These are phyloP conservation scores for Bettongia penicillata DNA, from an alignment of 2,113 vertebrate genomes.

Conservation along the genomic window DNA sequence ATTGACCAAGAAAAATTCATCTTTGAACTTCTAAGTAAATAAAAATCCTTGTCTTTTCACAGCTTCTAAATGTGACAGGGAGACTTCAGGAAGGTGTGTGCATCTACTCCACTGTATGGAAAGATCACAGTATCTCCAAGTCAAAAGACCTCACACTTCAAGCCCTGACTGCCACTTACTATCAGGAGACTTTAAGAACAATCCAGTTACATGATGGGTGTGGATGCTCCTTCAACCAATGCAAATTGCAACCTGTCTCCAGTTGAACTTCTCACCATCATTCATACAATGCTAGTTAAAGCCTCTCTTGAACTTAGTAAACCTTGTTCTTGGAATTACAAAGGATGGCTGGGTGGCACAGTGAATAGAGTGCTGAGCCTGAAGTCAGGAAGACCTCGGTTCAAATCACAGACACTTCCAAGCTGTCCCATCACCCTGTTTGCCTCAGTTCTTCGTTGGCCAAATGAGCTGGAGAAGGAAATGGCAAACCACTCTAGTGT, in stretches of 20 bases:
- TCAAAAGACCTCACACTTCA: not conserved
- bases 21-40: slow-evolving; percentile 7
- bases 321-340: not conserved
- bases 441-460: not conserved
- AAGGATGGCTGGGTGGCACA: not conserved
- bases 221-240: not conserved
- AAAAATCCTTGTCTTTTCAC: not conserved
- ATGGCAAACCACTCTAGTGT: too few relatives aligned
- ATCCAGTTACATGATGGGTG: not conserved
- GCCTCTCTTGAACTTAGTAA: not conserved
- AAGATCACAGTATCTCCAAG: not conserved
- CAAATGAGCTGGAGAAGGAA: not conserved
- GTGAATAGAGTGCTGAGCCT: not conserved
- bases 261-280: not conserved
- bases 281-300: not conserved
- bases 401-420: not conserved
- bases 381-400: not conserved
- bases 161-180: not conserved
- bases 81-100: not conserved
- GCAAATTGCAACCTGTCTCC: not conserved
- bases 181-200: not conserved
- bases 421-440: not conserved
- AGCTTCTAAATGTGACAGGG: slow-evolving; percentile 24
- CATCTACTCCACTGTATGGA: not conserved
- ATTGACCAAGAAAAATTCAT: slow-evolving; percentile 30